Evolutionary conservation across 2,113 vertebrate species (phyloP).

Genomic region (Tachysurus fulvidraco): DNA sequence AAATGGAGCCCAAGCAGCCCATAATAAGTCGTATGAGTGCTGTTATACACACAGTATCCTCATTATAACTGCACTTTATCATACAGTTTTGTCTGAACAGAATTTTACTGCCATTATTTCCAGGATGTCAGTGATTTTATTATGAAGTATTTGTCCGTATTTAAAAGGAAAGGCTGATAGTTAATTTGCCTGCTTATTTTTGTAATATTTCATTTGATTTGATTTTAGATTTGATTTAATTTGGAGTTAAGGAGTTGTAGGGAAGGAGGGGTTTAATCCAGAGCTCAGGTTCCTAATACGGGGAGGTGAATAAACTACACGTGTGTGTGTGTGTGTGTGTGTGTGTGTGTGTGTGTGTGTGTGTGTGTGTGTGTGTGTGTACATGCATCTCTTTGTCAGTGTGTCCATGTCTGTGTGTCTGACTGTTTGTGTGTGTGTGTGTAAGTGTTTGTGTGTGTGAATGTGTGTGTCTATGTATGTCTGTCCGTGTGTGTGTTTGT

Average conservation of each 20-base stretch:
- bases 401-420: too few species aligned
- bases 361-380: too few species aligned
- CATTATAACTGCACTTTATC: neutral
- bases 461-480: too few species aligned
- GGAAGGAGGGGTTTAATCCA: neutral
- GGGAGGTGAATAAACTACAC: neutral
- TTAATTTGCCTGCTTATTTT: neutral
- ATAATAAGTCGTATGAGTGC: neutral
- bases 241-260: neutral
- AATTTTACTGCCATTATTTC: neutral
- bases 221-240: neutral
- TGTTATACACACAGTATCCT: neutral
- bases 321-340: too few species aligned
- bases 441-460: too few species aligned
- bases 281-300: neutral
- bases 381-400: too few species aligned
- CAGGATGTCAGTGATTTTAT: neutral
- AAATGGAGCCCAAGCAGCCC: neutral
- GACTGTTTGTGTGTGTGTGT: too few species aligned
- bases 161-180: neutral
- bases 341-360: neutral
- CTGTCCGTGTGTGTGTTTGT: too few species aligned
- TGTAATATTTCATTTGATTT: neutral
- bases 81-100: neutral
- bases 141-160: neutral